Evolutionary conservation across 2,113 vertebrate genomes (phyloP).

Genomic region (Ptilorrhoa leucosticta): DNA sequence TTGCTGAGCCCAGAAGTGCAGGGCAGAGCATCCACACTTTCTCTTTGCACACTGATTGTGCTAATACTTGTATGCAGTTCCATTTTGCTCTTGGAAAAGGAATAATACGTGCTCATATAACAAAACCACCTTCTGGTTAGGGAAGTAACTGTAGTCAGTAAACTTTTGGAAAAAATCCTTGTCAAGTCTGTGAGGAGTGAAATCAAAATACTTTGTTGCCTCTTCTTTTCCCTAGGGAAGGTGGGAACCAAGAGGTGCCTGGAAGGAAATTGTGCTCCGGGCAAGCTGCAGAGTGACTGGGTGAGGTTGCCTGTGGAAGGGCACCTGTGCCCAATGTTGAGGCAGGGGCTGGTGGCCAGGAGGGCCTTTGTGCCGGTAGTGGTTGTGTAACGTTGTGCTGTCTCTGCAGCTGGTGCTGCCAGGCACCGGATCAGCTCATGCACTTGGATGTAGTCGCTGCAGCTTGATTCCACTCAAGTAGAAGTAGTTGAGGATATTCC

Average conservation of each 20-base stretch:
- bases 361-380: background rate
- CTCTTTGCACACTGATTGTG: fast-evolving
- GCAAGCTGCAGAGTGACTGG: background rate
- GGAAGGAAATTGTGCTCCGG: background rate
- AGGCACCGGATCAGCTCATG: background rate
- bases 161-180: background rate
- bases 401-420: background rate
- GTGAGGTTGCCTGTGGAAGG: background rate
- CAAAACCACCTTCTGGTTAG: background rate
- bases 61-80: background rate
- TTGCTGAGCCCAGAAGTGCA: background rate
- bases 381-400: background rate
- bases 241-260: background rate
- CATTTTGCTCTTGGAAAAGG: background rate
- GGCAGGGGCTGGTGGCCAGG: background rate
- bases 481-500: background rate
- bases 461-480: background rate
- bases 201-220: background rate
- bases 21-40: background rate
- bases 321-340: background rate
- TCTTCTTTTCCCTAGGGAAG: background rate
- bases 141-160: background rate
- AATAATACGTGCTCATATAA: background rate
- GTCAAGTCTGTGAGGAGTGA: background rate
- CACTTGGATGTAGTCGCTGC: background rate